These are phyloP conservation scores for Pituophis catenifer DNA, from an alignment of 2,113 vertebrate genomes.

Conservation along the genomic window DNA sequence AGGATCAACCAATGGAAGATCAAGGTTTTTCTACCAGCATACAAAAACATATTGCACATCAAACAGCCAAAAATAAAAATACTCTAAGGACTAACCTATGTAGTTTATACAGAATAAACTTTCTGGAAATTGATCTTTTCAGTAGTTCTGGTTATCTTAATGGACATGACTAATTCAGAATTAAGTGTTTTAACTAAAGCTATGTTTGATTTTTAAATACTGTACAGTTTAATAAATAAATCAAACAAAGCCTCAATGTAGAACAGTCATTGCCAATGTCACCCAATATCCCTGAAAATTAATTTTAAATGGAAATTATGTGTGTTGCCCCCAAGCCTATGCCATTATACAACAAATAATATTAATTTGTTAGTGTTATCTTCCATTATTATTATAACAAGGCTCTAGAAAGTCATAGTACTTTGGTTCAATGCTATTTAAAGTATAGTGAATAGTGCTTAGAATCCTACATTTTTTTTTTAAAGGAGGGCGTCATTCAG, in stretches of 20 bases:
- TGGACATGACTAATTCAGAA: slow-evolving; percentile 83
- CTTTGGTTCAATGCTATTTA: too few relatives aligned
- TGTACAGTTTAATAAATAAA: slow-evolving; percentile 99
- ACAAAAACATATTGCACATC: slow-evolving; percentile 99
- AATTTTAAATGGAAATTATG: too few relatives aligned
- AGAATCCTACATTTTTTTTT: too few relatives aligned
- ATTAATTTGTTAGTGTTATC: too few relatives aligned
- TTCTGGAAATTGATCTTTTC: slow-evolving; percentile 95
- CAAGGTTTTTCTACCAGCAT: slow-evolving; percentile 98
- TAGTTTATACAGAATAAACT: slow-evolving; percentile 86
- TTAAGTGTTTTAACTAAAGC: slow-evolving; percentile 92
- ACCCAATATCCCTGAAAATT: slow-evolving; percentile 78
- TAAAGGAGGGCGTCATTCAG: not conserved
- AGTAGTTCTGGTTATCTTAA: slow-evolving; percentile 93
- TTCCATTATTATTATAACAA: too few relatives aligned
- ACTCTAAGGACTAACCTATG: slow-evolving; percentile 85
- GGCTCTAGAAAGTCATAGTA: too few relatives aligned
- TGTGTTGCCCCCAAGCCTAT: too few relatives aligned
- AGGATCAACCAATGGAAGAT: slow-evolving; percentile 87
- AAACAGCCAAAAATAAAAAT: slow-evolving; percentile 95
- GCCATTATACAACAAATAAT: too few relatives aligned
- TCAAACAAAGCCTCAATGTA: slow-evolving; percentile 90
- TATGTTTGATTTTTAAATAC: slow-evolving; percentile 97
- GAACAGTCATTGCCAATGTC: slow-evolving; percentile 91
- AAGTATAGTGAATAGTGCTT: too few relatives aligned